These are phyloP conservation scores for Parthenolecanium corni DNA, from an alignment of 2,888 invertebrate genomes.

Conservation along the genomic window DNA sequence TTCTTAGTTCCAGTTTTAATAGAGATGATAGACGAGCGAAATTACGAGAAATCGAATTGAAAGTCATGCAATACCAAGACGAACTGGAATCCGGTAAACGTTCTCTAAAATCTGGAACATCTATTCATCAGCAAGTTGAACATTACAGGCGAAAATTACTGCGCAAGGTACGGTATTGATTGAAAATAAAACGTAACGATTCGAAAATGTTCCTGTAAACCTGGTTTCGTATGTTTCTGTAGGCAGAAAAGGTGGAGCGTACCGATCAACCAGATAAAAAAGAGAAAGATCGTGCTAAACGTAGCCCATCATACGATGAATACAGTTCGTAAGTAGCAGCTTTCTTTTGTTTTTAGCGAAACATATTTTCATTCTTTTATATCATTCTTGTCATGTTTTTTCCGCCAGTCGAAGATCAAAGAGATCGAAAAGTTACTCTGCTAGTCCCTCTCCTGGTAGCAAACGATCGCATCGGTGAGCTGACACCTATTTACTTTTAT, in stretches of 20 bases:
- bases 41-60: conserved; percentile 85
- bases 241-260: conserved; percentile 33
- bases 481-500: too few relatives aligned
- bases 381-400: conserved; percentile 2
- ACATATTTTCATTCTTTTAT: not conserved
- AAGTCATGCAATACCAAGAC: conserved; percentile 90
- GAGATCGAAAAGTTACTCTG: conserved; percentile 35
- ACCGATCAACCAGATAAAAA: conserved; percentile 37
- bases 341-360: not conserved
- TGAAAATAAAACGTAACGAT: too few relatives aligned
- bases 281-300: conserved; percentile 39
- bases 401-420: conserved; percentile 33
- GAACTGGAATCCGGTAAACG: conserved; percentile 80
- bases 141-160: conserved; percentile 81
- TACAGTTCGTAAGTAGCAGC: conserved; percentile 17
- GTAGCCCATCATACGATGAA: conserved; percentile 34
- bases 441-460: conserved; percentile 34
- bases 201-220: too few relatives aligned
- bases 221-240: conserved; percentile 18
- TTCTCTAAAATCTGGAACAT: conserved; percentile 58
- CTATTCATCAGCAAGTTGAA: conserved; percentile 70
- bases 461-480: conserved; percentile 35
- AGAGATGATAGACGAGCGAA: conserved; percentile 48
- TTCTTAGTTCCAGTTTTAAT: conserved; percentile 9
- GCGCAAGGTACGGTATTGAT: conserved; percentile 51